A percentile compares a stretch with the other conserved stretches of the same genome.
Evolutionary conservation across 1,140 invertebrate genomes (phyloP).

Genomic region (Bombus waltoni): DNA sequence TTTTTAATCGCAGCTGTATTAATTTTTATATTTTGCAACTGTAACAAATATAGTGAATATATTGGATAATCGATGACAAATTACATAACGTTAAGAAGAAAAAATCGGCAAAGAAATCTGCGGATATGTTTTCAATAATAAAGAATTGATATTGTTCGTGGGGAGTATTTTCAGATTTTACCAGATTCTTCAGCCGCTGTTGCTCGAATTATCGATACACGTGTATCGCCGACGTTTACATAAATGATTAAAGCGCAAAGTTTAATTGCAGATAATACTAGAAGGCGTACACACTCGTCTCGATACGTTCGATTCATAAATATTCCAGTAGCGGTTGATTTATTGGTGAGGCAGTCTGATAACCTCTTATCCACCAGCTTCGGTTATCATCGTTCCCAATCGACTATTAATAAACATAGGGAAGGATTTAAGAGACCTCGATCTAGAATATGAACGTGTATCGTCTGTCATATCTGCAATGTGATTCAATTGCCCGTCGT

Average conservation of each 20-base stretch:
- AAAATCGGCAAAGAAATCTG: not conserved
- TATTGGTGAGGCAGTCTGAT: conserved; percentile 19
- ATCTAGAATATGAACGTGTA: conserved; percentile 9
- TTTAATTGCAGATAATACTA: conserved; percentile 31
- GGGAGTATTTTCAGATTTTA: not conserved
- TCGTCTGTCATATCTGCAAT: conserved; percentile 13
- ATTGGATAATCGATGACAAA: no score
- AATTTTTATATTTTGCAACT: no score
- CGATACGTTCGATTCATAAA: conserved; percentile 40
- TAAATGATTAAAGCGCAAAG: conserved; percentile 37
- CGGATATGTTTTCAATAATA: conserved; percentile 3
- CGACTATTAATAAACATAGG: conserved; percentile 39
- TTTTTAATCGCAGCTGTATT: no score
- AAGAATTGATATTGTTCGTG: no score
- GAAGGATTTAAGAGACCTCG: not conserved
- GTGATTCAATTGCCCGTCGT: conserved; percentile 16
- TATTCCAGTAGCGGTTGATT: conserved; percentile 43
- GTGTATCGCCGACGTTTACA: conserved; percentile 15
- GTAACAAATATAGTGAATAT: no score
- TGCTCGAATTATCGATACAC: not conserved
- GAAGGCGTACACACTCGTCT: conserved; percentile 32
- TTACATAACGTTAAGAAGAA: not conserved
- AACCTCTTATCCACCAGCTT: conserved; percentile 36
- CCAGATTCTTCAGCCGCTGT: not conserved
- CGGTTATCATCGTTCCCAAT: conserved; percentile 39